phyloP scores from a whole-genome alignment of 2,113 vertebrate genomes.

The Mungos mungo region DNA sequence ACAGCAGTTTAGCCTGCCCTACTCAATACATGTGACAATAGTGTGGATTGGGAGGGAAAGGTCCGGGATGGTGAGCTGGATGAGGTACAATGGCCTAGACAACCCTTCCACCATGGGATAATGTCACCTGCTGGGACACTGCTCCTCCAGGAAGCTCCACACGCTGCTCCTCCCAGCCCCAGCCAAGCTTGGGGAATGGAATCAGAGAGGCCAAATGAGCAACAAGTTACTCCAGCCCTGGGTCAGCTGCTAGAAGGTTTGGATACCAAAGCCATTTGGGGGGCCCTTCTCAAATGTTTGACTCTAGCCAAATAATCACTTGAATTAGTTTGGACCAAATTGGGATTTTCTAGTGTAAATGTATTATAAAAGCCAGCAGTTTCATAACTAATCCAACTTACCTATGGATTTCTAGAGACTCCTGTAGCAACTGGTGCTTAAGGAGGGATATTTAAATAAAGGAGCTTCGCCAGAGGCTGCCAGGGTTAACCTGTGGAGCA shows the following conservation, averaged over 20 bases:
- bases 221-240: background rate
- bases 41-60: background rate
- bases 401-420: background rate
- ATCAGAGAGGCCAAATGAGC: background rate
- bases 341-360: background rate
- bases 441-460: background rate
- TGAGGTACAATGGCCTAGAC: background rate
- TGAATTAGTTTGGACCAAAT: background rate
- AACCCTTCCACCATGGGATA: background rate
- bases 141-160: background rate
- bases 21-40: background rate
- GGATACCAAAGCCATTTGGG: background rate
- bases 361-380: background rate
- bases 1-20: background rate
- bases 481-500: background rate
- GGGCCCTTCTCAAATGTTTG: background rate
- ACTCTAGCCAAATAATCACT: background rate
- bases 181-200: background rate
- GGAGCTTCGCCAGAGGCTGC: background rate
- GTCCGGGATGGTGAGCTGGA: background rate
- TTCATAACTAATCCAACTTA: background rate
- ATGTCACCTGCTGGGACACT: background rate
- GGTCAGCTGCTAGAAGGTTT: background rate
- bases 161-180: background rate
- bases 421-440: background rate